Evolutionary conservation across 2,113 vertebrate species (phyloP), one percentile per base, ranked within the genome.

Genomic region (Rhegmatorhina hoffmannsi): DNA sequence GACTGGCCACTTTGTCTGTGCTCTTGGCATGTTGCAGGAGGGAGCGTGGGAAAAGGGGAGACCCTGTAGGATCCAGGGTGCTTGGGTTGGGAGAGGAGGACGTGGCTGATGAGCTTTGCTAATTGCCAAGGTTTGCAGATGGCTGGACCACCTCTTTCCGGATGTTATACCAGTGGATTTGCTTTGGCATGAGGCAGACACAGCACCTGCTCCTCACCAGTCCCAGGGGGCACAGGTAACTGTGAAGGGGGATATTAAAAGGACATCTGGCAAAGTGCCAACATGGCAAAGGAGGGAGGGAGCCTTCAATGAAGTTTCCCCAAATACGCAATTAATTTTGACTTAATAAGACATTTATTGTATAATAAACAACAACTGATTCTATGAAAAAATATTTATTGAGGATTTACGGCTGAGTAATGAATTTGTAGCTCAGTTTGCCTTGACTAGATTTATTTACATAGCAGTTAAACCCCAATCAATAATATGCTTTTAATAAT

Each of bases 301-400:
- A 92, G 64, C 77, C 87, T 91, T 74, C 34, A 2, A 3, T 76
- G 69, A 90, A 96, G 73, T 93, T 95, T 96, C 93, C 89, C 95
- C 93, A 94, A 84, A 97, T 69, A 86, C 4, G 24, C 87, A 92
- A 97, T 98, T 97, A 87, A 97, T 97, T 97, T 95, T 95, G 92
- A 74, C 93, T 96, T 97, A 97, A 97, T 92, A 97, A 95, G 97
- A 97, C 96, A 74, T 92, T 96, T 97, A 97, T 97, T 97, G 95
- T 97, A 96, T 93, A 97, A 97, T 98, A 97, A 98, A 97, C 97
- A 97, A 94, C 94, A 96, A 94, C 96, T 55, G 78, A 96, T 96
- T 97, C 88, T 70, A 87, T 96, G 88, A 84, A 97, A 97, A 96
- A 95, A 82, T 96, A 97, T 98, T 97, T 96, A 97, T 97, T 76